These are phyloP conservation scores for Notarius quadriscutis DNA, from an alignment of 2,113 vertebrate species.

Conservation along the genomic window DNA sequence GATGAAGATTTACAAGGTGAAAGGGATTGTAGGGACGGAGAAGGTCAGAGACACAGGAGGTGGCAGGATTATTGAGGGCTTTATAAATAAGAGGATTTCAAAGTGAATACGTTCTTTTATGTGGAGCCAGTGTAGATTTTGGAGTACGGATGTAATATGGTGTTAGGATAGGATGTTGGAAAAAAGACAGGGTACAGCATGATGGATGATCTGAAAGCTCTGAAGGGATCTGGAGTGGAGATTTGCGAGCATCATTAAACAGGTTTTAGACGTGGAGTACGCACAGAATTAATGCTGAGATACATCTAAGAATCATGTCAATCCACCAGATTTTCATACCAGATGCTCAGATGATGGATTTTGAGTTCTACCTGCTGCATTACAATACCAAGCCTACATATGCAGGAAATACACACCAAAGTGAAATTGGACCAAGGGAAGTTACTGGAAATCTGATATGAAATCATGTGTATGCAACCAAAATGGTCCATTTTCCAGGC, in stretches of 20 bases:
- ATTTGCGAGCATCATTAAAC: background rate
- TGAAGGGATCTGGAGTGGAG: too few species aligned
- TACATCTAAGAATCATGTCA: background rate
- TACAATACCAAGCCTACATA: too few species aligned
- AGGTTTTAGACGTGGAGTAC: background rate
- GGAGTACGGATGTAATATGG: background rate
- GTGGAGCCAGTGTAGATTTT: conserved; percentile 13
- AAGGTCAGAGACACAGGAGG: conserved; percentile 22
- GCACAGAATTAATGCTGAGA: background rate
- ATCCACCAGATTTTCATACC: too few species aligned
- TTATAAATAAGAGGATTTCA: conserved; percentile 29
- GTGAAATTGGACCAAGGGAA: too few species aligned
- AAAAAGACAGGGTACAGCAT: background rate
- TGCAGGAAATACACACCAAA: too few species aligned
- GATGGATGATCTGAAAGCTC: background rate
- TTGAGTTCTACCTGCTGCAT: too few species aligned
- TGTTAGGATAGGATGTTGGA: background rate
- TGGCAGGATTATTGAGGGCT: conserved; percentile 3
- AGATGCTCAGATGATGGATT: too few species aligned
- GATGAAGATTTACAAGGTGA: conserved; percentile 3
- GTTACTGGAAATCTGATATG: too few species aligned
- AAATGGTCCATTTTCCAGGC: too few species aligned
- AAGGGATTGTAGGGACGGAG: conserved; percentile 1
- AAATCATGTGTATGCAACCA: too few species aligned
- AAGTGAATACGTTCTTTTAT: conserved; percentile 19